Conservation (phyloP, 2,113 vertebrate species). For the Elgaria multicarinata region DNA sequence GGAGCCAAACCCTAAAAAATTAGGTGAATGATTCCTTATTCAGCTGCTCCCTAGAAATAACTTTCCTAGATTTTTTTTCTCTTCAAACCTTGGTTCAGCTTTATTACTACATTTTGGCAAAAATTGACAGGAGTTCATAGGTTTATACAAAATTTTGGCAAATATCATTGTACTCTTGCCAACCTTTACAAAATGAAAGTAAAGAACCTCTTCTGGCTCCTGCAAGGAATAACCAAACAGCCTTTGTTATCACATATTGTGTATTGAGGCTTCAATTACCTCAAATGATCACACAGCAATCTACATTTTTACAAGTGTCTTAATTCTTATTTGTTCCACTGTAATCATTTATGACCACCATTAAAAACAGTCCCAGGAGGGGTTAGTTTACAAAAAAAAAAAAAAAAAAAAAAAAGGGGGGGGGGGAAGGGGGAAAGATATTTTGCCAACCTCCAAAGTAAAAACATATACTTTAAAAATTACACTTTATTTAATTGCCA, state of each 20-base stretch:
- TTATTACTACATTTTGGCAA: constrained; percentile 35
- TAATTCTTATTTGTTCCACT: neutral
- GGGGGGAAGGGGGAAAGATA: too few species aligned
- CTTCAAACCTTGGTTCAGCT: constrained; percentile 48
- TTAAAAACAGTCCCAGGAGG: constrained; percentile 26
- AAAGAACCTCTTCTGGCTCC: constrained; percentile 56
- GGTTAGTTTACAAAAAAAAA: neutral
- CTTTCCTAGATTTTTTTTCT: constrained; percentile 27
- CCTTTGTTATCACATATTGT: constrained; percentile 47
- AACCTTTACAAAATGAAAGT: constrained; percentile 66
- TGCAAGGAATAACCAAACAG: constrained; percentile 54
- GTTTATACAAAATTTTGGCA: constrained; percentile 59
- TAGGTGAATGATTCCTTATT: neutral
- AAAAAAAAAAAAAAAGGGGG: too few species aligned
- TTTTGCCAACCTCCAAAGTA: constrained; percentile 19
- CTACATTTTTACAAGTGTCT: constrained; percentile 41
- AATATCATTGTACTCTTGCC: constrained; percentile 57
- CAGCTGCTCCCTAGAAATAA: neutral
- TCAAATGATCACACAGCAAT: constrained; percentile 51
- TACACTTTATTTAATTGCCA: neutral
- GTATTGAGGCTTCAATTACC: constrained; percentile 44
- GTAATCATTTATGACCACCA: constrained; percentile 5
- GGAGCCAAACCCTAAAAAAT: neutral
- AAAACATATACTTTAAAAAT: constrained; percentile 28
- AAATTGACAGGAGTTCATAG: constrained; percentile 53